Base-by-base conservation (phyloP, 1,140 invertebrate species). In the Diabrotica virgifera region DNA sequence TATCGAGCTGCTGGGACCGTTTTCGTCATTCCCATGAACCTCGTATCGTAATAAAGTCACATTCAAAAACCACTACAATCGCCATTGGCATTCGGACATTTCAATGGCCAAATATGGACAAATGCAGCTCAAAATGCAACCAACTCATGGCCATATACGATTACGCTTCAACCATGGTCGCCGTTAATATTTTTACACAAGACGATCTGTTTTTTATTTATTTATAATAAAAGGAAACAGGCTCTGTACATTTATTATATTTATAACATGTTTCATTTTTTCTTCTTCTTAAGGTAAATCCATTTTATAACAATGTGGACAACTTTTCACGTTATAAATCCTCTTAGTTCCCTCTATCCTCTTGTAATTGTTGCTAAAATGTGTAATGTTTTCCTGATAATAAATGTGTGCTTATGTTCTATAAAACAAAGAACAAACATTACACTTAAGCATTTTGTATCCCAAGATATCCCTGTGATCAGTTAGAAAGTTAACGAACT, bases 81-180 rank as follows among this genome's bases (percentile, higher is more conserved):
- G 40, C 40, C 8, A 46, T 46, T 46, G 40, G 40, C 40, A 46
- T 46, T 46, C 40, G 40, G 40, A 46, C 40, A 46, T 46, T 46
- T 46, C 40, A n/a, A n/a, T n/a, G n/a, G n/a, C 40, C 40, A 46
- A 46, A 46, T 46, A 46, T 46, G 40, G 40, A 46, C 40, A 46
- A 46, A 2, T 46, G 4, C 40, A 46, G n/a, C 40, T n/a, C 8
- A 46, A 46, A 46, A 46, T 46, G 4, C 40, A 46, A 46, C 40
- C 40, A n/a, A 46, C 40, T 46, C 40, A 46, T 46, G 40, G 40
- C 40, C 40, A 46, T 46, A 5, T 46, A 46, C 8, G 40, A 46
- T 46, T 46, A 46, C 5, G n/a, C 40, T 46, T 46, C 3, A 46
- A 46, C 40, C 40, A 46, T 8, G 8, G 40, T n/a, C 40, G 40